Base-by-base conservation (phyloP, 2,113 vertebrate genomes). In the Saiga tatarica region DNA sequence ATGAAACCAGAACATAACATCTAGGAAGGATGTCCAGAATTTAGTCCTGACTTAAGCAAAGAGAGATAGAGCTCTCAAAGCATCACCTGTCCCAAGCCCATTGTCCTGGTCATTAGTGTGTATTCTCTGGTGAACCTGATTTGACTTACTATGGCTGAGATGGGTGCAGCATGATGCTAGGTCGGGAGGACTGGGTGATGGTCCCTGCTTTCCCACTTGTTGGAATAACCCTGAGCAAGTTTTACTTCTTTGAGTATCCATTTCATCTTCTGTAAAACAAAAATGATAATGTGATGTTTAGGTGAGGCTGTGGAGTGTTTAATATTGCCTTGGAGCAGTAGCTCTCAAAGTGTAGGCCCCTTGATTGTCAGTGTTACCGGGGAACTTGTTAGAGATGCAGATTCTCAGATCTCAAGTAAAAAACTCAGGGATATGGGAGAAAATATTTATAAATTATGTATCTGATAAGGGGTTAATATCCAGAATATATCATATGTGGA, bases 361-460 rank as follows among this genome's bases (percentile, higher is more conserved):
- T 84, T 25, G 52, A 23, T 30, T 23, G 82, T 62, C 23, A 50
- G 15, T 9, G 3, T 85, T 14, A 53, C n/a, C 1, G 25, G 55
- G 52, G 36, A 85, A 64, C 33, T 94, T 98, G 52, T 71, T 71
- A 90, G 74, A 97, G 94, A 92, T 92, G 6, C 53, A 87, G 62
- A 64, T 45, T 84, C 76, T 81, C 36, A 62, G 85, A 33, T 1
- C 8, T 42, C 25, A 76, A n/a, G 94, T 79, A 52, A 79, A 96
- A 95, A 82, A 45, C 33, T 85, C 30, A 74, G 39, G 47, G 3
- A 17, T 26, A 3, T 28, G 47, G 33, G n/a, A 88, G 47, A 88
- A 91, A 81, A 55, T 74, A 90, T 79, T 96, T 87, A 17, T 33
- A 52, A 96, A 64, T 88, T 25, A 81, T 79, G 10, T 88, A 47